Evolutionary conservation across 2,797 vertebrate species (phyloP).

Genomic region (Ceyx erithaca): DNA sequence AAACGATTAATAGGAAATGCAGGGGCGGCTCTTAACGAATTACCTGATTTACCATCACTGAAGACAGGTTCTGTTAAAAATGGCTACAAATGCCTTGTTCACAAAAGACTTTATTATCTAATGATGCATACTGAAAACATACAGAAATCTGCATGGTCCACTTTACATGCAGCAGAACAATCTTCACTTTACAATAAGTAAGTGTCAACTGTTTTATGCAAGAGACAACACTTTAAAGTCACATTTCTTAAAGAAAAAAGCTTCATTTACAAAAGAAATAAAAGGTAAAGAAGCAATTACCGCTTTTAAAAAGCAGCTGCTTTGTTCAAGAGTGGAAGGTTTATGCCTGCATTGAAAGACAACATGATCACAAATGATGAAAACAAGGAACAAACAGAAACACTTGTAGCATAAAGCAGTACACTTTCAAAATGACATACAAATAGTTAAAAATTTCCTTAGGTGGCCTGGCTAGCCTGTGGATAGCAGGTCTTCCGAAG

Average conservation of each 20-base stretch:
- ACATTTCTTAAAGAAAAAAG: conserved; percentile 86
- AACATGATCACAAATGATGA: conserved; percentile 92
- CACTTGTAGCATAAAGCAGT: conserved; percentile 85
- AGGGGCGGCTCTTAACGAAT: conserved; percentile 73
- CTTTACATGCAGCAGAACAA: conserved; percentile 88
- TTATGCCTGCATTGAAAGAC: conserved; percentile 95
- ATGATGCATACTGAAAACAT: conserved; percentile 88
- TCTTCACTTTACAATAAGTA: conserved; percentile 88
- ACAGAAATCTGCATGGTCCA: conserved; percentile 87
- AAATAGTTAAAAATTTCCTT: conserved; percentile 82
- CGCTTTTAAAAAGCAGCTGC: conserved; percentile 94
- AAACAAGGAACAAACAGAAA: conserved; percentile 86
- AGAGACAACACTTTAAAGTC: conserved; percentile 86
- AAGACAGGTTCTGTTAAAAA: conserved; percentile 85
- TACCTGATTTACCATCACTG: conserved; percentile 83
- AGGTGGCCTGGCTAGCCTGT: conserved; percentile 76
- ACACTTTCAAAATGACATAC: conserved; percentile 87
- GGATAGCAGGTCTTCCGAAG: conserved; percentile 81
- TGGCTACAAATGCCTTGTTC: conserved; percentile 88
- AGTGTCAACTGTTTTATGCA: conserved; percentile 86
- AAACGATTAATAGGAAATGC: conserved; percentile 72
- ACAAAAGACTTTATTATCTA: conserved; percentile 91
- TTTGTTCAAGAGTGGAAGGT: conserved; percentile 92
- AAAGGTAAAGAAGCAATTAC: conserved; percentile 96
- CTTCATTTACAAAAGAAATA: conserved; percentile 90